phyloP scores from a whole-genome alignment of 2,113 vertebrate species.

The Barbus barbus region DNA sequence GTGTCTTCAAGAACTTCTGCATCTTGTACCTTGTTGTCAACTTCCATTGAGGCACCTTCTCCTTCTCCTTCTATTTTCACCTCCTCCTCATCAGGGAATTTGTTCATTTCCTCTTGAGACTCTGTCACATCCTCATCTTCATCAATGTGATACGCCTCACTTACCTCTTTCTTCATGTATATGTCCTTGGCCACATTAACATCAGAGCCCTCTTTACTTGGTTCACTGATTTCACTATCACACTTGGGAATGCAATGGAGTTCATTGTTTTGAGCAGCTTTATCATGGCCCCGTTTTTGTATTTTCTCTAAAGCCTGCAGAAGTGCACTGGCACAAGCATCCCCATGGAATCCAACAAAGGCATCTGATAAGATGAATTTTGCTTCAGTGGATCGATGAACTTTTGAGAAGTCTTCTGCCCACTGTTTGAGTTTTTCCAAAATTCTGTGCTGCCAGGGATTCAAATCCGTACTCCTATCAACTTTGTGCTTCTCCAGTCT shows the following conservation, averaged over 20 bases:
- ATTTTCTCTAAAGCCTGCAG: constrained; percentile 69
- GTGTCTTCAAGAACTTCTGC: constrained; percentile 25
- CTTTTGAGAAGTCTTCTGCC: constrained; percentile 62
- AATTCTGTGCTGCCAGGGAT: constrained; percentile 67
- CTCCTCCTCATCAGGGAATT: too few species aligned
- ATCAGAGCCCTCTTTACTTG: neutral
- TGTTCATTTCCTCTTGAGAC: neutral
- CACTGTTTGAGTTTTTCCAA: constrained; percentile 68
- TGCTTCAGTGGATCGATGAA: neutral
- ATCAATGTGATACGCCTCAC: neutral
- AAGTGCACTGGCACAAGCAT: constrained; percentile 75
- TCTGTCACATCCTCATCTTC: constrained; percentile 19
- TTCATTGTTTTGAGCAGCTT: constrained; percentile 10
- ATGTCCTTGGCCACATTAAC: neutral
- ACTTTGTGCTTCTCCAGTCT: constrained; percentile 79
- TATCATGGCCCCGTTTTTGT: constrained; percentile 31
- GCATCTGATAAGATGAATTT: constrained; percentile 68
- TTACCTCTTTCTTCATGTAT: neutral
- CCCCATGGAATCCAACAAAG: constrained; percentile 75
- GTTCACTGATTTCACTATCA: neutral
- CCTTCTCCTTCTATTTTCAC: constrained; percentile 11
- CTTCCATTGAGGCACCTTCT: neutral
- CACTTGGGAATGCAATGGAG: neutral
- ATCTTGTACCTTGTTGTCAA: constrained; percentile 20
- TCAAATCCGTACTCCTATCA: constrained; percentile 75